Percentiles rank a stretch among this genome's conserved stretches.
Evolutionary conservation across 2,888 invertebrate genomes (phyloP).

Genomic region (Sminthurinus aureus): DNA sequence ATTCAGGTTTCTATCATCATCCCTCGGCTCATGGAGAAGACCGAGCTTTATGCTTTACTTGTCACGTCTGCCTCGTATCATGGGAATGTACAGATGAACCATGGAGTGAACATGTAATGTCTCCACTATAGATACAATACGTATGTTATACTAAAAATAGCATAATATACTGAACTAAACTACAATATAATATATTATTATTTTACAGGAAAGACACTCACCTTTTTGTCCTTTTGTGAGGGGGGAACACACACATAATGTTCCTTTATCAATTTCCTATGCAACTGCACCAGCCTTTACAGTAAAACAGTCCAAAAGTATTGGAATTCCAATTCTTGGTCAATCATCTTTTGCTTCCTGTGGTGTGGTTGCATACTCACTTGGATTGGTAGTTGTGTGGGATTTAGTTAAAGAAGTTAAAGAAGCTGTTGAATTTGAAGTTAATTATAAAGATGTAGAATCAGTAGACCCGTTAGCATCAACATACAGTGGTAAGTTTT

Average conservation of each 20-base stretch:
- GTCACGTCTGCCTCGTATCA: slow-evolving; percentile 91
- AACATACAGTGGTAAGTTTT: slow-evolving; percentile 25
- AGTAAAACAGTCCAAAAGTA: slow-evolving; percentile 29
- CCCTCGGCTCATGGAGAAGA: too few species aligned
- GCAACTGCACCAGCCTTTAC: slow-evolving; percentile 77
- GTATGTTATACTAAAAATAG: too few species aligned
- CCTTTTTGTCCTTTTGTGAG: slow-evolving; percentile 92
- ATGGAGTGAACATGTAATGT: too few species aligned
- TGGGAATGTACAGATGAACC: slow-evolving; percentile 99
- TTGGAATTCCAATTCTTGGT: slow-evolving; percentile 48
- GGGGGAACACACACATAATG: slow-evolving; percentile 94
- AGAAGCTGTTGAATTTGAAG: slow-evolving; percentile 67
- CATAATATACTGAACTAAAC: too few species aligned
- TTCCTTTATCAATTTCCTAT: slow-evolving; percentile 84
- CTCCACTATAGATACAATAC: slow-evolving; percentile 63
- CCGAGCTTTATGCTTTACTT: slow-evolving; percentile 95
- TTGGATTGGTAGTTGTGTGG: slow-evolving; percentile 78
- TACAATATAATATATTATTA: too few species aligned
- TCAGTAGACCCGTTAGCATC: slow-evolving; percentile 35
- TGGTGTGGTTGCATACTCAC: slow-evolving; percentile 58
- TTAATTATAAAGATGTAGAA: slow-evolving; percentile 56
- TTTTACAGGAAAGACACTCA: slow-evolving; percentile 88
- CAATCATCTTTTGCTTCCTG: slow-evolving; percentile 52
- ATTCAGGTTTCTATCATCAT: too few species aligned
- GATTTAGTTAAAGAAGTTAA: slow-evolving; percentile 81